Evolutionary conservation across 1,140 invertebrate genomes (phyloP).

Genomic region (Stegodyphus dumicola): DNA sequence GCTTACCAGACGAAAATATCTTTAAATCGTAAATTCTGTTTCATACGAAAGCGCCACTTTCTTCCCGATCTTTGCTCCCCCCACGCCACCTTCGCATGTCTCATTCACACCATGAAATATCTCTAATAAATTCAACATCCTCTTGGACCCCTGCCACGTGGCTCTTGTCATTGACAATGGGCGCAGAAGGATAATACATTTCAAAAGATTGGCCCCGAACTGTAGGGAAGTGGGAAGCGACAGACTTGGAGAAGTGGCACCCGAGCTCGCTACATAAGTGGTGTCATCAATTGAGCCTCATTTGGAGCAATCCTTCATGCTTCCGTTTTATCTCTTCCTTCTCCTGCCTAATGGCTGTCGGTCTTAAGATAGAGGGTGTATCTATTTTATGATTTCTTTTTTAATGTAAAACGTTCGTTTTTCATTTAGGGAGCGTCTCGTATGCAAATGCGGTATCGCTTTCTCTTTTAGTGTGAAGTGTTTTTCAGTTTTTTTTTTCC

Average conservation of each 20-base stretch:
- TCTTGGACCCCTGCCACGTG: constrained; percentile 36
- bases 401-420: neutral
- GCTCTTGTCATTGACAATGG: constrained; percentile 31
- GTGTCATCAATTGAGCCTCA: no score
- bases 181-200: constrained; percentile 37
- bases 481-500: no score
- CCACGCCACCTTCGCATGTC: neutral
- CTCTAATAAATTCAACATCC: constrained; percentile 24
- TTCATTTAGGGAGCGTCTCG: neutral
- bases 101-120: constrained; percentile 39
- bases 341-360: no score
- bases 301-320: constrained; percentile 19
- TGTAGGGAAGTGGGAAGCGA: neutral
- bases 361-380: constrained; percentile 10
- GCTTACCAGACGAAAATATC: no score
- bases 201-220: neutral
- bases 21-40: no score
- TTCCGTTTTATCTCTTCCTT: constrained; percentile 28
- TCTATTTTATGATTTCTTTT: neutral
- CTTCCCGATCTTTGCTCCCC: neutral
- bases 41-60: constrained; percentile 5
- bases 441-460: constrained; percentile 18
- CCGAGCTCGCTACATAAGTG: no score
- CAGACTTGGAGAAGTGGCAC: constrained; percentile 2
- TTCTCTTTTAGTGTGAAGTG: no score